Base-by-base conservation (phyloP, 2,888 invertebrate genomes). In the Nemotelus nigrinus region DNA sequence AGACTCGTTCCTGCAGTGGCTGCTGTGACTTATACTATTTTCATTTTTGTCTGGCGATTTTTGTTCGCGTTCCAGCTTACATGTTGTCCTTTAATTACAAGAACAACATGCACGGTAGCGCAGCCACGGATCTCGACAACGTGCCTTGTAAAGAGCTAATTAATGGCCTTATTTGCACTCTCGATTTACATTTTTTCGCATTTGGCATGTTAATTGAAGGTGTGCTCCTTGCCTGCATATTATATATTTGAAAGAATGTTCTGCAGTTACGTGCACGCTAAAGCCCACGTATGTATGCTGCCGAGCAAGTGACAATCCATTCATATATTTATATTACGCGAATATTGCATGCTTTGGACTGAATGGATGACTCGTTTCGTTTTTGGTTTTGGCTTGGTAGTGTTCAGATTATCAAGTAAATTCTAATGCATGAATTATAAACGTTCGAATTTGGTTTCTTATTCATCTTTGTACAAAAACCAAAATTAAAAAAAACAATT, bases 81-180 rank as follows among this genome's bases (percentile, higher is more conserved):
- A 57, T 77, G 74, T 74, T 74, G 77, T 77, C 77, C 77, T 77
- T 65, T 77, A 77, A 77, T 77, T 77, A 68, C 68, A 77, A 67
- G 0, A 68, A 77, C 77, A 77, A 77, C 64, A 48, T 48, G 74
- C 60, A 74, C 74, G 63, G 74, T 74, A 74, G 74, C 74, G 4
- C n/a, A 41, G 44, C 47, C 57, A 25, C n/a, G 60, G 45, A 41
- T 2, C 39, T 41, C 60, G 74, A 74, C 74, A 76, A 76, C 76
- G 68, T 68, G 44, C 72, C 79, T 63, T 79, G 79, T 79, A 79
- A 76, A 76, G 78, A 79, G 78, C 78, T 79, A 79, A 79, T 79
- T 79, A 79, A 79, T 79, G 79, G 79, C 79, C 78, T 79, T 79
- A 79, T 79, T 79, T 79, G 78, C 79, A 79, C 79, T 76, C 74